These are phyloP conservation scores for Argentina silus DNA, from an alignment of 2,797 vertebrate species.

Conservation along the genomic window DNA sequence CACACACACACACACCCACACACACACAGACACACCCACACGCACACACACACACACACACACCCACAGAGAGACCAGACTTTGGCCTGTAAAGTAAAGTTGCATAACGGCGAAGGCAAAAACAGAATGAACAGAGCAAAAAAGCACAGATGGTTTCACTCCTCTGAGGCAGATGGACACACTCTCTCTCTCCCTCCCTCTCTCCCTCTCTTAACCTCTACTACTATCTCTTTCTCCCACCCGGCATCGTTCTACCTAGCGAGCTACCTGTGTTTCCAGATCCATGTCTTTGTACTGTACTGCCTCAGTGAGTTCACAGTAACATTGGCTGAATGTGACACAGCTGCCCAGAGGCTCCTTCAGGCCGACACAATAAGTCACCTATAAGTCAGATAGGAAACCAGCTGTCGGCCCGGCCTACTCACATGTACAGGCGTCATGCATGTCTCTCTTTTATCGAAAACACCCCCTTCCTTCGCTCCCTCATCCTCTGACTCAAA, in stretches of 20 bases:
- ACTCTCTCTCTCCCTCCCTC: constrained; percentile 28
- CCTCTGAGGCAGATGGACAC: constrained; percentile 53
- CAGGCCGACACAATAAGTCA: constrained; percentile 55
- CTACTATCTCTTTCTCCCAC: no score
- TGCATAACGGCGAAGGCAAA: constrained; percentile 26
- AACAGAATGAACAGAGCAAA: constrained; percentile 31
- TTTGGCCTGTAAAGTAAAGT: constrained; percentile 24
- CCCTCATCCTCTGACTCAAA: constrained; percentile 33
- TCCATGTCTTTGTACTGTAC: constrained; percentile 12
- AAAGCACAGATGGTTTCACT: constrained; percentile 60
- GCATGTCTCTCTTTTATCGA: constrained; percentile 22
- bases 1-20: constrained; percentile 5
- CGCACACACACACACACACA: neutral
- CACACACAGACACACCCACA: neutral
- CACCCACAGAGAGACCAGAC: constrained; percentile 22
- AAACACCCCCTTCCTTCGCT: constrained; percentile 28
- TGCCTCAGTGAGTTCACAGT: constrained; percentile 12
- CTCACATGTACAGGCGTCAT: constrained; percentile 23
- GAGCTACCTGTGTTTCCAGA: constrained; percentile 10
- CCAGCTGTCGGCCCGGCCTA: constrained; percentile 47
- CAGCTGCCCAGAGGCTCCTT: constrained; percentile 32
- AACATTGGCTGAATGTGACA: constrained; percentile 32
- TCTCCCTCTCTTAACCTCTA: constrained; percentile 26
- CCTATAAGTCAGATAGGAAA: constrained; percentile 46
- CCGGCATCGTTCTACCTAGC: neutral